These are phyloP conservation scores for Patagioenas fasciata DNA, from an alignment of 2,113 vertebrate species.

Conservation along the genomic window DNA sequence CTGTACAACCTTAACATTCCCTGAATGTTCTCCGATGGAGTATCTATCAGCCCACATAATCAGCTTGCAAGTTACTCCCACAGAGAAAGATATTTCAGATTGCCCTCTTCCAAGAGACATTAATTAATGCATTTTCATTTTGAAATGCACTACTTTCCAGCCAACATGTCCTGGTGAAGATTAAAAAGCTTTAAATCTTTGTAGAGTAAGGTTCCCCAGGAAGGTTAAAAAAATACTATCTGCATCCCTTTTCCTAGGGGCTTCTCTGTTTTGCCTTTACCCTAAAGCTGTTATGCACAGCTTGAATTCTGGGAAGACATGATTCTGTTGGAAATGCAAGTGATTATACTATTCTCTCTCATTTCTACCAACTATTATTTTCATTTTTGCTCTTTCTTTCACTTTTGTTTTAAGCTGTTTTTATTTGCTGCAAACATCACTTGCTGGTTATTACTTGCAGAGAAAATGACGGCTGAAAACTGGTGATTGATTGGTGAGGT, in stretches of 20 bases:
- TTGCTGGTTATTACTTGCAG: conserved; percentile 26
- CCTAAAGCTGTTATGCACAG: conserved; percentile 31
- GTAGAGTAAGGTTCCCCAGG: neutral
- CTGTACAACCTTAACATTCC: conserved; percentile 30
- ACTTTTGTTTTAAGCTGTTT: neutral
- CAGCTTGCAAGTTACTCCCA: conserved; percentile 55
- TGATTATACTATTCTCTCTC: conserved; percentile 27
- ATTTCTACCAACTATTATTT: conserved; percentile 5
- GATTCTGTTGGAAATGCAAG: conserved; percentile 33
- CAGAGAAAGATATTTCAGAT: conserved; percentile 56
- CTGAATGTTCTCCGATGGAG: neutral
- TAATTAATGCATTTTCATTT: conserved; percentile 62
- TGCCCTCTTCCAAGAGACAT: conserved; percentile 44
- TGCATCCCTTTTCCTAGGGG: conserved; percentile 18
- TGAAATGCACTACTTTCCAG: conserved; percentile 42
- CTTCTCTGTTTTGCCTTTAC: conserved; percentile 26
- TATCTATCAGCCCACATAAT: conserved; percentile 50
- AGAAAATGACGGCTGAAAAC: conserved; percentile 22
- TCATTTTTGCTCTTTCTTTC: neutral
- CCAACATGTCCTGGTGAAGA: neutral
- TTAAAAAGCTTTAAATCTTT: conserved; percentile 59
- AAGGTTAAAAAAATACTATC: conserved; percentile 37
- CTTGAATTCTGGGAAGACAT: conserved; percentile 39
- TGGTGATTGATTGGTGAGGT: neutral
- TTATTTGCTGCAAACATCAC: neutral